These are phyloP conservation scores for Meda fulgida DNA, from an alignment of 2,797 vertebrate genomes.

Conservation along the genomic window DNA sequence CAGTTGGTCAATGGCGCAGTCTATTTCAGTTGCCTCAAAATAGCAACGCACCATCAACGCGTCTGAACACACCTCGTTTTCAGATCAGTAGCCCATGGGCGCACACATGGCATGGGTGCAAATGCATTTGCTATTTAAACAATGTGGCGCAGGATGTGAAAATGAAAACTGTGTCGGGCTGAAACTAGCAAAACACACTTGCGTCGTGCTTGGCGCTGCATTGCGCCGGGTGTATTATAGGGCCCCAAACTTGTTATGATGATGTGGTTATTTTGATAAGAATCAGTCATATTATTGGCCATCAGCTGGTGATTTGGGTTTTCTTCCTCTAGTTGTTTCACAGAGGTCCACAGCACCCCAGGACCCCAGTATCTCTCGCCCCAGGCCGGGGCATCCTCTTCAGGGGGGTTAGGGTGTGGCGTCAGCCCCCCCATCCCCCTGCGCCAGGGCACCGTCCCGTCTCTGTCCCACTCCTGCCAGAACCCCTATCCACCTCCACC, in stretches of 20 bases:
- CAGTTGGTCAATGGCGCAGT: too few species aligned
- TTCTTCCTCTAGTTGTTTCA: constrained; percentile 77
- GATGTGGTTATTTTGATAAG: constrained; percentile 39
- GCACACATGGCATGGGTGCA: too few species aligned
- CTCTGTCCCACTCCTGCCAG: constrained; percentile 75
- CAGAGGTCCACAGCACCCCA: constrained; percentile 81
- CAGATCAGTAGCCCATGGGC: too few species aligned
- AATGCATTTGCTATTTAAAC: too few species aligned
- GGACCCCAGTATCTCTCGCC: constrained; percentile 83
- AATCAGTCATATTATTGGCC: neutral
- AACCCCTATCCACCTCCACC: constrained; percentile 79
- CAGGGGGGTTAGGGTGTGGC: constrained; percentile 80
- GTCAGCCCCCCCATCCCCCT: constrained; percentile 81
- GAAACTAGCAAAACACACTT: too few species aligned
- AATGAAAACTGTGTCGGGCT: too few species aligned
- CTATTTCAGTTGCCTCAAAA: too few species aligned
- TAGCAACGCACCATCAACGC: too few species aligned
- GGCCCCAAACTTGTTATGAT: constrained; percentile 61
- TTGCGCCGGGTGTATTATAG: too few species aligned
- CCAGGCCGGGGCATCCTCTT: constrained; percentile 85
- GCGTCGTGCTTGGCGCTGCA: too few species aligned
- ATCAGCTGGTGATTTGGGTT: neutral
- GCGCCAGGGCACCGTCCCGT: constrained; percentile 73
- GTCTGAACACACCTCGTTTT: too few species aligned
- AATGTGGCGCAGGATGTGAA: too few species aligned